phyloP scores from a whole-genome alignment of 2,797 vertebrate species.

The Myripristis murdjan region DNA sequence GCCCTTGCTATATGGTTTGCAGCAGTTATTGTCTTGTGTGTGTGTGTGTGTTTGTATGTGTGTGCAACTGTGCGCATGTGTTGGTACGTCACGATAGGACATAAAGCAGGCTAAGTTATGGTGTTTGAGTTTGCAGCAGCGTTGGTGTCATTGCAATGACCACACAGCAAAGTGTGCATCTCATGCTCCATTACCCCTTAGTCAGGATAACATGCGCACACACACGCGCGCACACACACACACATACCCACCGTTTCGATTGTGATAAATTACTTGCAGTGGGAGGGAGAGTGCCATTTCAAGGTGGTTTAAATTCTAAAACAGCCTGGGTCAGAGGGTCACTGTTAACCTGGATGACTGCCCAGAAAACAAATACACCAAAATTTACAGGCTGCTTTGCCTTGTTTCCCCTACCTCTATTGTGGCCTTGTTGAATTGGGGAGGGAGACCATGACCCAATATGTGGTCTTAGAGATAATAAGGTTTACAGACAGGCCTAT shows the following conservation, averaged over 20 bases:
- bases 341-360: slow-evolving; percentile 71
- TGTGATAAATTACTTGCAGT: slow-evolving; percentile 83
- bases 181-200: slow-evolving; percentile 83
- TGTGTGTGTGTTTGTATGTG: slow-evolving; percentile 24
- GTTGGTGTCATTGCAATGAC: slow-evolving; percentile 68
- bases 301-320: slow-evolving; percentile 87
- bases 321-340: slow-evolving; percentile 74
- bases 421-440: slow-evolving; percentile 34
- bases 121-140: slow-evolving; percentile 64
- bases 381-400: slow-evolving; percentile 58
- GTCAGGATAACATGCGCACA: slow-evolving; percentile 61
- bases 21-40: slow-evolving; percentile 14
- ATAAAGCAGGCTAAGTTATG: slow-evolving; percentile 51
- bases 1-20: neutral
- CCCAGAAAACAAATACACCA: slow-evolving; percentile 73
- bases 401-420: slow-evolving; percentile 33
- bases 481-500: slow-evolving; percentile 27
- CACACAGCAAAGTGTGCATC: slow-evolving; percentile 79
- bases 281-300: slow-evolving; percentile 77
- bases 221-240: slow-evolving; percentile 12
- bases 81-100: slow-evolving; percentile 32
- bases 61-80: slow-evolving; percentile 13
- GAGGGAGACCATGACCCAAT: slow-evolving; percentile 49
- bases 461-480: slow-evolving; percentile 63
- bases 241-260: slow-evolving; percentile 75